These are phyloP conservation scores for Gorsachius magnificus DNA, from an alignment of 2,797 vertebrate genomes.

Conservation along the genomic window DNA sequence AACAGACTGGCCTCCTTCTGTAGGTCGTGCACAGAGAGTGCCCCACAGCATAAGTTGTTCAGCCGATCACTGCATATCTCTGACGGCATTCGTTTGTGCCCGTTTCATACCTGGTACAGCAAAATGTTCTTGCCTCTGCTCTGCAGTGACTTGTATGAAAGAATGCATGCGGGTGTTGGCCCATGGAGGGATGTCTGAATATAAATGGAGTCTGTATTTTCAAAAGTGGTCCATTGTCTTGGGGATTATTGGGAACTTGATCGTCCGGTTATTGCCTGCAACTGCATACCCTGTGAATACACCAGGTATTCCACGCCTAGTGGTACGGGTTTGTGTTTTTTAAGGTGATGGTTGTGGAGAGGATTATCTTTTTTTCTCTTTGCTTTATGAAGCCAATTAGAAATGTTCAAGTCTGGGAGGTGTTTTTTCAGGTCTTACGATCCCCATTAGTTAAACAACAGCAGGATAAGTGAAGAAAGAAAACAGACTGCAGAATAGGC, in stretches of 20 bases:
- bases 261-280: constrained; percentile 38
- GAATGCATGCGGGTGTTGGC: background rate
- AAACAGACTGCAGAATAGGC: background rate
- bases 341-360: background rate
- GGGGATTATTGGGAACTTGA: constrained; percentile 51
- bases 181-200: background rate
- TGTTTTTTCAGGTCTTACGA: constrained; percentile 33
- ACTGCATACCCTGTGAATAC: background rate
- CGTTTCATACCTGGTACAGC: fast-evolving
- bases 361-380: constrained; percentile 35
- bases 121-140: background rate
- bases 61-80: background rate
- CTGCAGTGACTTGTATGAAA: background rate
- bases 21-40: background rate
- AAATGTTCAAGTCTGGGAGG: constrained; percentile 26
- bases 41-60: fast-evolving
- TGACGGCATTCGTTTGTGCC: fast-evolving
- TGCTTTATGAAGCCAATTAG: constrained; percentile 51
- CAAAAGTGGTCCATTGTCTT: constrained; percentile 28
- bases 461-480: constrained; percentile 19
- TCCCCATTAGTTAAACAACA: constrained; percentile 44
- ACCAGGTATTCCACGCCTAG: background rate
- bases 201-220: background rate
- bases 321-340: background rate
- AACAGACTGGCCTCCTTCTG: background rate